A percentile compares a stretch with the other conserved stretches of the same genome.
Conservation (phyloP, 2,888 invertebrate species). For the Sinhomidia bicolor region DNA sequence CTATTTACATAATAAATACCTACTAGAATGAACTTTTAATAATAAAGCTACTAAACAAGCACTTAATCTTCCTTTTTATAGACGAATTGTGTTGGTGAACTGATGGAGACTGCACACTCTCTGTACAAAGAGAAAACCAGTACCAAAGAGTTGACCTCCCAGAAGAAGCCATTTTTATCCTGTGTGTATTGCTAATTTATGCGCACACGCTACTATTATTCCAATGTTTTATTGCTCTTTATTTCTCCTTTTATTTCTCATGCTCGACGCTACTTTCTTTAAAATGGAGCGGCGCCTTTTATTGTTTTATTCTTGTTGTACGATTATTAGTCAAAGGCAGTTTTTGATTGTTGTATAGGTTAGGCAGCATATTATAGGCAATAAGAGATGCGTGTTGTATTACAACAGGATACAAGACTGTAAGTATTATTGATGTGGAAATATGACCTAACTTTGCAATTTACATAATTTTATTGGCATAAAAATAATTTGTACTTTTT, state of each 20-base stretch:
- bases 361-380: no score
- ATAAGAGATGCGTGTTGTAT: background rate
- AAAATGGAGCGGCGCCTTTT: background rate
- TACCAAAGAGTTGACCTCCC: constrained; percentile 49
- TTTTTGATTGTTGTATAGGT: background rate
- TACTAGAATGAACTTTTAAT: background rate
- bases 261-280: constrained; percentile 11
- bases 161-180: constrained; percentile 34
- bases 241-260: constrained; percentile 30
- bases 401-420: background rate
- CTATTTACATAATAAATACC: background rate
- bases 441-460: no score
- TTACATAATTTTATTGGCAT: no score
- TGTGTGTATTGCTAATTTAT: constrained; percentile 48
- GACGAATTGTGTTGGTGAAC: background rate
- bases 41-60: background rate
- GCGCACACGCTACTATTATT: constrained; percentile 59
- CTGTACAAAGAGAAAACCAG: constrained; percentile 7
- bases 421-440: background rate
- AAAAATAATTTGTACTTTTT: no score
- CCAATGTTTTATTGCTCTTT: constrained; percentile 33
- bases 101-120: background rate
- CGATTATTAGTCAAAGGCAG: background rate
- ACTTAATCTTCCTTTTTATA: constrained; percentile 1
- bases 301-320: no score